phyloP scores from a whole-genome alignment of 2,113 vertebrate species.

The Ondatra zibethicus region DNA sequence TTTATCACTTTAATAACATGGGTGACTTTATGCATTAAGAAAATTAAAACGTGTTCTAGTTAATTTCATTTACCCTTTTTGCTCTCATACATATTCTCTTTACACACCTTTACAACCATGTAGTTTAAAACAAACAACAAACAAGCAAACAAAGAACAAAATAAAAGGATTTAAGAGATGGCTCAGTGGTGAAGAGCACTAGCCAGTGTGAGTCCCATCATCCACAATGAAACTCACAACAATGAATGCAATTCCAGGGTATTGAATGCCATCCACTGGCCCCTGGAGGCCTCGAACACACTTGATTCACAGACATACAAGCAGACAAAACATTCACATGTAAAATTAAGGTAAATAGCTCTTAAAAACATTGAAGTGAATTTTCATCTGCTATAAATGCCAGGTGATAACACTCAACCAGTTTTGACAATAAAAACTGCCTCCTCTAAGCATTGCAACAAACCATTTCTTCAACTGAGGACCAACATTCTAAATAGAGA shows the following conservation, averaged over 20 bases:
- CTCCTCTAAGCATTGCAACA: neutral
- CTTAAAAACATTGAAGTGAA: neutral
- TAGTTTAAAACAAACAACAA: neutral
- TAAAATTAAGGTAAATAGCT: neutral
- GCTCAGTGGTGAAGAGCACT: too few relatives aligned
- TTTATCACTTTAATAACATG: conserved; percentile 13
- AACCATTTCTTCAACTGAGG: neutral
- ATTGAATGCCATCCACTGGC: neutral
- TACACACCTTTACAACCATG: too few relatives aligned
- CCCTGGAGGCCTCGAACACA: too few relatives aligned
- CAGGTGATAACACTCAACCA: neutral
- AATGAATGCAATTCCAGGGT: neutral
- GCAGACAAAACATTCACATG: neutral
- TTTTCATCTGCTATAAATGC: neutral
- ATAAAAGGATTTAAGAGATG: neutral
- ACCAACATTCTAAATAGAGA: neutral
- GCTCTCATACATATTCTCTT: neutral
- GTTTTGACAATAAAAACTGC: neutral
- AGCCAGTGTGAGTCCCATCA: neutral
- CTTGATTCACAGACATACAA: too few relatives aligned
- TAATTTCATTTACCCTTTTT: neutral
- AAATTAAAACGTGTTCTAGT: neutral
- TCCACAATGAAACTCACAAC: neutral
- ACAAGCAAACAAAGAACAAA: neutral
- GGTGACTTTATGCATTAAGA: neutral